Evolutionary conservation across 2,113 vertebrate genomes (phyloP).

Genomic region (Corydoras sp.): DNA sequence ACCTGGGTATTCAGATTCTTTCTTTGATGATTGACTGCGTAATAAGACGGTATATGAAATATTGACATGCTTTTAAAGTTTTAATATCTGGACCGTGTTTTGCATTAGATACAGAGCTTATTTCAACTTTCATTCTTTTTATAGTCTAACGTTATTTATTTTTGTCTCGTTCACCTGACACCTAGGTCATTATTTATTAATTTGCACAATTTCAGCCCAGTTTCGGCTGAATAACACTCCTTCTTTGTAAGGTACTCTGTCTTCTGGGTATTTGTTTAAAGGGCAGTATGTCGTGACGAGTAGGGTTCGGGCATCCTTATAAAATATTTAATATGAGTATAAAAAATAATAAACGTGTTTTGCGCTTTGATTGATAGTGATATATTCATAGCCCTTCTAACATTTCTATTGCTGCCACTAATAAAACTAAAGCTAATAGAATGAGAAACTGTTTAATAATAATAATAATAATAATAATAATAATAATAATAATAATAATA

Average conservation of each 20-base stretch:
- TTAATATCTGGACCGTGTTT: slow-evolving; percentile 30
- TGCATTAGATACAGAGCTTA: slow-evolving; percentile 15
- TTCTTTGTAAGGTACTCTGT: background rate
- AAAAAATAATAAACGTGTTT: too few relatives aligned
- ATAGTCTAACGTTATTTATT: slow-evolving; percentile 12
- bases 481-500: slow-evolving; percentile 15
- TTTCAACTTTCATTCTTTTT: slow-evolving; percentile 5
- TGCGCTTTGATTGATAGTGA: too few relatives aligned
- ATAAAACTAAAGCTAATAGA: too few relatives aligned
- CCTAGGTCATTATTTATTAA: slow-evolving; percentile 23
- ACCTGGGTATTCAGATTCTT: background rate
- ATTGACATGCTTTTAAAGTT: slow-evolving; percentile 34
- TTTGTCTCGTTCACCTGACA: slow-evolving; percentile 17
- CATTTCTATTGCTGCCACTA: too few relatives aligned
- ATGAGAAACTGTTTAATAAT: background rate
- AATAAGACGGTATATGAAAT: slow-evolving; percentile 25
- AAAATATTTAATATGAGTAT: slow-evolving; percentile 11
- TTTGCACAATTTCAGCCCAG: slow-evolving; percentile 1
- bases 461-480: slow-evolving; percentile 7
- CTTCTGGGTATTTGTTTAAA: background rate
- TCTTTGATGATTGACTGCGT: too few relatives aligned
- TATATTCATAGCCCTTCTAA: too few relatives aligned
- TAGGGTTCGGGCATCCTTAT: too few relatives aligned
- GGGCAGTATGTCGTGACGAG: too few relatives aligned
- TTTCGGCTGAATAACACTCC: background rate